Percentiles rank a stretch among this genome's conserved stretches.
Evolutionary conservation across 2,888 invertebrate species (phyloP).

Genomic region (Tachystola acroxantha): DNA sequence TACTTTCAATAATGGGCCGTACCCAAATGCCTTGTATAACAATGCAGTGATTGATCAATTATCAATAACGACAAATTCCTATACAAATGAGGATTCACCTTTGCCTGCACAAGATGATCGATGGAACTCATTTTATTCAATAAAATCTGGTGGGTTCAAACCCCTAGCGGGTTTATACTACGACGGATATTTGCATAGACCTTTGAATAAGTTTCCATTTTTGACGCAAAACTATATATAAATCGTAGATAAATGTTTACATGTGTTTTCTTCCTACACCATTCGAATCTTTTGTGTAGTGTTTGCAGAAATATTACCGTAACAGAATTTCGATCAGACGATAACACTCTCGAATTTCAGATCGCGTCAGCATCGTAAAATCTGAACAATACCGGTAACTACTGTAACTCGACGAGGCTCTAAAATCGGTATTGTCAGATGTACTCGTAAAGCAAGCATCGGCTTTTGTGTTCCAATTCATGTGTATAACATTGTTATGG

Average conservation of each 20-base stretch:
- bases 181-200: constrained; percentile 59
- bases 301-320: constrained; percentile 13
- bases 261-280: too few relatives aligned
- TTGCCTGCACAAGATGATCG: constrained; percentile 42
- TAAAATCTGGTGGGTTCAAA: constrained; percentile 41
- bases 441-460: constrained; percentile 52
- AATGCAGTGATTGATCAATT: constrained; percentile 48
- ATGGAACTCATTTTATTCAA: constrained; percentile 47
- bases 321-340: constrained; percentile 16
- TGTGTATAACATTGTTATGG: constrained; percentile 52
- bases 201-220: constrained; percentile 44
- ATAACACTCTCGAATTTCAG: constrained; percentile 30
- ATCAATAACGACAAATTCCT: constrained; percentile 54
- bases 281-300: background rate
- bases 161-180: constrained; percentile 68
- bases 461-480: constrained; percentile 50
- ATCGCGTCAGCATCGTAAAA: constrained; percentile 42
- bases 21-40: constrained; percentile 40
- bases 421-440: constrained; percentile 60
- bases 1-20: constrained; percentile 28
- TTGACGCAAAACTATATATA: constrained; percentile 27
- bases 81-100: constrained; percentile 41
- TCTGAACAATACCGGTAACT: constrained; percentile 50
- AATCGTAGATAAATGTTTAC: too few relatives aligned
- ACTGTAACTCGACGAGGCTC: constrained; percentile 50